Percentiles rank a stretch among this genome's conserved stretches.
phyloP scores from a whole-genome alignment of 2,113 vertebrate genomes.

The Shinisaurus crocodilurus region DNA sequence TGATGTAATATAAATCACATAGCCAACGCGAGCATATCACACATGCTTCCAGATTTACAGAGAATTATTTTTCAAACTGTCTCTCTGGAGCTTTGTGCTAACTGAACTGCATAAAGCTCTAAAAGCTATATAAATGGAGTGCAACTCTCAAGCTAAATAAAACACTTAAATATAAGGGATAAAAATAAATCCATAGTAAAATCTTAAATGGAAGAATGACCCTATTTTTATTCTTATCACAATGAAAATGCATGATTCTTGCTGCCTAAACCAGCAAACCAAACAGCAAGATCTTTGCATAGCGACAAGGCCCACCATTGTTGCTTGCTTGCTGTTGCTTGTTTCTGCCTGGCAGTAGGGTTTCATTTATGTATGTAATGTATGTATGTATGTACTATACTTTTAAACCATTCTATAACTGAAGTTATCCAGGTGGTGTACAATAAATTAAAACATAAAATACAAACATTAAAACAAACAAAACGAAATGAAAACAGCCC shows the following conservation, averaged over 20 bases:
- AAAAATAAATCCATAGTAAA: slow-evolving; percentile 2
- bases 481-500: no score
- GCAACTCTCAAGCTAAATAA: slow-evolving; percentile 24
- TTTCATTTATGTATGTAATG: no score
- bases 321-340: not conserved
- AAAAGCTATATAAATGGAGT: not conserved
- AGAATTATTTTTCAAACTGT: slow-evolving; percentile 23
- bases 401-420: no score
- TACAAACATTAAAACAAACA: no score
- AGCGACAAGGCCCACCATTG: not conserved
- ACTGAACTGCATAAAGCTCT: slow-evolving; percentile 22
- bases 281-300: not conserved
- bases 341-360: not conserved
- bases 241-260: not conserved
- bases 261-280: not conserved
- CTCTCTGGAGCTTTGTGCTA: slow-evolving; percentile 24
- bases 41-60: slow-evolving; percentile 18
- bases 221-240: not conserved
- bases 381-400: no score
- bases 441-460: no score
- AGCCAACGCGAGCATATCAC: slow-evolving; percentile 32
- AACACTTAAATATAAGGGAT: slow-evolving; percentile 14
- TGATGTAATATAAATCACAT: slow-evolving; percentile 13
- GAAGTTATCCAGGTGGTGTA: no score
- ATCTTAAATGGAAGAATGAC: slow-evolving; percentile 33